Evolutionary conservation across 1,140 invertebrate genomes (phyloP).

Genomic region (Ceratina calcarata): DNA sequence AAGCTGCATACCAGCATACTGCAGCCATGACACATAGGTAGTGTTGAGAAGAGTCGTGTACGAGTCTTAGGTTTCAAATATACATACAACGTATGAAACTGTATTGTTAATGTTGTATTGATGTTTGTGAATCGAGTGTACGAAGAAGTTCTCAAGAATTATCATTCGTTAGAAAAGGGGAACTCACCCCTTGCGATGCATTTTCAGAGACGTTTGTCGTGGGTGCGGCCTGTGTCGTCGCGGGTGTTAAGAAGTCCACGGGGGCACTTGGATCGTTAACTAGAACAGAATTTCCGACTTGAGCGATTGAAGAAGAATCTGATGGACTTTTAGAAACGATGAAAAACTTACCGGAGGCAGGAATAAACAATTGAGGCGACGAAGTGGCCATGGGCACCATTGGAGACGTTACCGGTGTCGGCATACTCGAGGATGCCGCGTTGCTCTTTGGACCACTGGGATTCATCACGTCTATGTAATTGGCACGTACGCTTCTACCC

Average conservation of each 20-base stretch:
- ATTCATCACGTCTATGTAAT: slow-evolving; percentile 93
- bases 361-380: slow-evolving; percentile 81
- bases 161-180: neutral
- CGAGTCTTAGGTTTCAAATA: slow-evolving; percentile 41
- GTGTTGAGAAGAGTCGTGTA: slow-evolving; percentile 34
- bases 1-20: slow-evolving; percentile 66
- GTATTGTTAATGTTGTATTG: slow-evolving; percentile 51
- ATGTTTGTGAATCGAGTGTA: neutral
- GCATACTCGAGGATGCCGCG: slow-evolving; percentile 76
- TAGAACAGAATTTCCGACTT: slow-evolving; percentile 37
- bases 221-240: slow-evolving; percentile 57
- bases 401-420: slow-evolving; percentile 79
- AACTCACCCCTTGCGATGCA: slow-evolving; percentile 75
- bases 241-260: slow-evolving; percentile 81
- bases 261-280: slow-evolving; percentile 82
- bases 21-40: slow-evolving; percentile 60
- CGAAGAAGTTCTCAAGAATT: neutral
- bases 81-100: slow-evolving; percentile 46
- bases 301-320: neutral
- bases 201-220: slow-evolving; percentile 65
- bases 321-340: neutral
- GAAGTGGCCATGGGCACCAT: slow-evolving; percentile 77
- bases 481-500: slow-evolving; percentile 84
- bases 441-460: slow-evolving; percentile 81
- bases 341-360: slow-evolving; percentile 77